Conservation (phyloP, 2,797 vertebrate species). For the Ataeniobius toweri region DNA sequence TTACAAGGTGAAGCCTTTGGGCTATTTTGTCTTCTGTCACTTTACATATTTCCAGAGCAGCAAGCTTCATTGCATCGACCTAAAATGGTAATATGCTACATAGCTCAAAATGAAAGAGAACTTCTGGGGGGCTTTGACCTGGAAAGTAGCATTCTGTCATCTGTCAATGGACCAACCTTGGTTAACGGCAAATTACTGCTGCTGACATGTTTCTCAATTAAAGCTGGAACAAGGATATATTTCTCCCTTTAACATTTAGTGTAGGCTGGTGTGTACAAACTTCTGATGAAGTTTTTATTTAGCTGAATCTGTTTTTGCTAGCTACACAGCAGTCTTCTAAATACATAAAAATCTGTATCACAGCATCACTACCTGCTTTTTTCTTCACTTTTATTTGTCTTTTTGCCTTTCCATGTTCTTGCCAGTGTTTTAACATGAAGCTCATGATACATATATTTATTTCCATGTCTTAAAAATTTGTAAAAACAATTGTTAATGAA, state of each 20-base stretch:
- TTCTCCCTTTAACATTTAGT: neutral
- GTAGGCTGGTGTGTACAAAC: neutral
- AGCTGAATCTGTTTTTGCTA: too few relatives aligned
- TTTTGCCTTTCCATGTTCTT: too few relatives aligned
- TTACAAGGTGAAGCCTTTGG: constrained; percentile 50
- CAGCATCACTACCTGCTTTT: too few relatives aligned
- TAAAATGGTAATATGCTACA: constrained; percentile 18
- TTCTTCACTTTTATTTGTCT: too few relatives aligned
- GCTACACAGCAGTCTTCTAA: too few relatives aligned
- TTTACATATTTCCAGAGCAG: constrained; percentile 56
- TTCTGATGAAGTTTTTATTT: too few relatives aligned
- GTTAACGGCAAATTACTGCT: neutral
- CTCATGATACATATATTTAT: too few relatives aligned
- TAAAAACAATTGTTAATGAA: too few relatives aligned
- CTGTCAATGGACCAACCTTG: constrained; percentile 20
- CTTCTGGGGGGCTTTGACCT: constrained; percentile 37
- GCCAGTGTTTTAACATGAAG: too few relatives aligned
- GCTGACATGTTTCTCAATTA: neutral
- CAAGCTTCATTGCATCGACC: constrained; percentile 35
- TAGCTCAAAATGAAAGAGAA: constrained; percentile 26
- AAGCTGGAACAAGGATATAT: neutral
- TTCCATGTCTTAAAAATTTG: too few relatives aligned
- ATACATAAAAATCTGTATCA: too few relatives aligned
- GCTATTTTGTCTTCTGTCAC: constrained; percentile 50
- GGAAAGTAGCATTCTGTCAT: constrained; percentile 41